These are phyloP conservation scores for Globia sparganii DNA, from an alignment of 2,888 invertebrate species.

Conservation along the genomic window DNA sequence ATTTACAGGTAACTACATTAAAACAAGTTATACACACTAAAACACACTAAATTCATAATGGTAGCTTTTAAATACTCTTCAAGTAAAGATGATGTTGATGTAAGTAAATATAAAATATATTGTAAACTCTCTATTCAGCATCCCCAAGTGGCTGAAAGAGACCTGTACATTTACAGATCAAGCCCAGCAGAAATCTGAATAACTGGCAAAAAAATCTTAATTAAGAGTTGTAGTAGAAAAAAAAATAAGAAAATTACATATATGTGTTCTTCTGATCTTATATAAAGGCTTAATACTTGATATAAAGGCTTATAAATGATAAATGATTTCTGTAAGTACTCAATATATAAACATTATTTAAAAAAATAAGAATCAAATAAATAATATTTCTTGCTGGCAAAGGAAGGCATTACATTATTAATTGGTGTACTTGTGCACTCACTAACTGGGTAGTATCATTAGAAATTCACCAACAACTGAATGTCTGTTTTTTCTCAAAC, in stretches of 20 bases:
- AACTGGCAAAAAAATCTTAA: background rate
- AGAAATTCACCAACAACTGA: background rate
- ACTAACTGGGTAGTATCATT: background rate
- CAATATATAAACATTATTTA: background rate
- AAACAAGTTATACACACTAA: background rate
- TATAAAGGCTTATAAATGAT: background rate
- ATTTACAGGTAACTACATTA: background rate
- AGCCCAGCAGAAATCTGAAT: background rate
- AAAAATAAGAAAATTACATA: background rate
- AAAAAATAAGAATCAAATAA: too few relatives aligned
- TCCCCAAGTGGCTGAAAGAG: background rate
- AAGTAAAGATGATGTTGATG: background rate
- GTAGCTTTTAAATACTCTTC: background rate
- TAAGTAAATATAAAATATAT: background rate
- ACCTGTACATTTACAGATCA: background rate
- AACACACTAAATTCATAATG: background rate
- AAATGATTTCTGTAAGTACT: too few relatives aligned
- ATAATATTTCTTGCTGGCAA: background rate
- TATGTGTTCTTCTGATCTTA: background rate
- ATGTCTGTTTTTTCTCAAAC: background rate
- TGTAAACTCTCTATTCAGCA: background rate
- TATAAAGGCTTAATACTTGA: background rate
- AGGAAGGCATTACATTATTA: background rate
- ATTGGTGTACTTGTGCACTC: background rate
- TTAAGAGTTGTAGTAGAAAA: background rate